Base-by-base conservation (phyloP, 2,888 invertebrate genomes). In the Chloroclysta siterata region DNA sequence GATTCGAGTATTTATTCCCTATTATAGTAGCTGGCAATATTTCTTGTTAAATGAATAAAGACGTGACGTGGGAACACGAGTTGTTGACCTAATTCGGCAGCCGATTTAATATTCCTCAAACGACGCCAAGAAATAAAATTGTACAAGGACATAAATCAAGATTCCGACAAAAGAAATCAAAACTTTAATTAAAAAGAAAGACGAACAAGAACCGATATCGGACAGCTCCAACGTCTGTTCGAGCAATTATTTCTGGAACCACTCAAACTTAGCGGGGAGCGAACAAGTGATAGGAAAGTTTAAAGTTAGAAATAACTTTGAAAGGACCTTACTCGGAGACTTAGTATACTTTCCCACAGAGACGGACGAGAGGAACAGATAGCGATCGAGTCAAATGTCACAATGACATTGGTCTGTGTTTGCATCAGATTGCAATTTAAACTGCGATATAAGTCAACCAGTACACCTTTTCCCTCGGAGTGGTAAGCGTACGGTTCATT, bases 381-480 rank as follows among this genome's bases (percentile, higher is more conserved):
- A 71, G 68, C 67, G 70, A 65, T 54, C 73, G 69, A 62, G 78
- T 47, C 55, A 67, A 84, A 84, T 83, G 83, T 79, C 84, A 82
- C 73, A 73, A 72, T 78, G 73, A 72, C 78, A 79, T 64, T 79
- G 81, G 73, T 73, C 68, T 71, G 60, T 59, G 72, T 70, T 75
- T 76, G 57, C 66, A 68, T 61, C 66, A 67, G 65, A 65, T 63
- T 58, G 29, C 46, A 55, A 53, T 50, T 54, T 54, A 58, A n/a
- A n/a, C n/a, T n/a, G n/a, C 7, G 44, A 29, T 44, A 44, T 44
- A n/a, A n/a, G 44, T 10, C 44, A 41, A 41, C 44, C 17, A 15
- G 14, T 44, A 8, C n/a, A 44, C 17, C 44, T 48, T 48, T 48
- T 22, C 28, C 7, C n/a, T n/a, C n/a, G n/a, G 11, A 47, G 22